These are phyloP conservation scores for Leptogaster cylindrica DNA, from an alignment of 2,888 invertebrate genomes.

Conservation along the genomic window DNA sequence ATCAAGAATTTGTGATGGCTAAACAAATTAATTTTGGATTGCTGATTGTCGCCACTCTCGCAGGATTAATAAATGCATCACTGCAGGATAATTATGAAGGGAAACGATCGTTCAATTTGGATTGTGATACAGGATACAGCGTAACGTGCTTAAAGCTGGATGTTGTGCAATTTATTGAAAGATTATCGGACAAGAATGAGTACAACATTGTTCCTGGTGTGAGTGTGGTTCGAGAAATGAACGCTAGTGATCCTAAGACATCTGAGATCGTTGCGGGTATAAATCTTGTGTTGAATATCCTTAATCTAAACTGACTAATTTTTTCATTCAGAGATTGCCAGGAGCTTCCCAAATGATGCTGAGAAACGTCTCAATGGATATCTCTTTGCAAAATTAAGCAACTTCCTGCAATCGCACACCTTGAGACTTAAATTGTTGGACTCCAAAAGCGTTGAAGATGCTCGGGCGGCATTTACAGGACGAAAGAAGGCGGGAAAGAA, in stretches of 20 bases:
- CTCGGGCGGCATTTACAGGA: conserved; percentile 66
- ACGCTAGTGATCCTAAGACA: conserved; percentile 66
- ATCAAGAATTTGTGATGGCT: conserved; percentile 3
- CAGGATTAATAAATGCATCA: conserved; percentile 3
- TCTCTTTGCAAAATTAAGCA: conserved; percentile 73
- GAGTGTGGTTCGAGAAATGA: conserved; percentile 72
- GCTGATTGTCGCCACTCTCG: not conserved
- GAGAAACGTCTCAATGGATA: conserved; percentile 79
- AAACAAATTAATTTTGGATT: not conserved
- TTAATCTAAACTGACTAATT: conserved; percentile 23
- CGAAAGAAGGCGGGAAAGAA: conserved; percentile 65
- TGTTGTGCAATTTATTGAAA: conserved; percentile 77
- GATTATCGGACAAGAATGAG: conserved; percentile 71
- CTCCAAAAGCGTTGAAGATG: conserved; percentile 67
- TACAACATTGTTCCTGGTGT: conserved; percentile 76
- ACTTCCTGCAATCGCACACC: conserved; percentile 75
- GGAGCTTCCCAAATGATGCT: conserved; percentile 77
- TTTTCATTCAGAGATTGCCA: conserved; percentile 67
- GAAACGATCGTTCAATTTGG: conserved; percentile 15
- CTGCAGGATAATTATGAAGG: conserved; percentile 35
- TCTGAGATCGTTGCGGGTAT: conserved; percentile 72
- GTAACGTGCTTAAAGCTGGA: conserved; percentile 81
- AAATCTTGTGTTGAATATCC: not conserved
- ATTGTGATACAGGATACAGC: conserved; percentile 68
- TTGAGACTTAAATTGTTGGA: conserved; percentile 75